Percentiles rank a stretch among this genome's conserved stretches.
These are phyloP conservation scores for Phocoena phocoena DNA, from an alignment of 2,113 vertebrate species.

Conservation along the genomic window DNA sequence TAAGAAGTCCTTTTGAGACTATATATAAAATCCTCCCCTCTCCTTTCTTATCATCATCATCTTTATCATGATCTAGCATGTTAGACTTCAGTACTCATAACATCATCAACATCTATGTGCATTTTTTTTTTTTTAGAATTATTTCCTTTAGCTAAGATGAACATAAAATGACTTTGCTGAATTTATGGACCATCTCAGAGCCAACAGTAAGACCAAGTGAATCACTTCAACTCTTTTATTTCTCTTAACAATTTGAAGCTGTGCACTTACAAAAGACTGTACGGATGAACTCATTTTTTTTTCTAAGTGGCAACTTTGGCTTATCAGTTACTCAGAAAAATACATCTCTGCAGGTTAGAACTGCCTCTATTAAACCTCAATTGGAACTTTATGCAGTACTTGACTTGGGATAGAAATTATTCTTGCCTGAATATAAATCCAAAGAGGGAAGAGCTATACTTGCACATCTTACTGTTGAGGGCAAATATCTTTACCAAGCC, in stretches of 20 bases:
- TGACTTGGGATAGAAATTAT: background rate
- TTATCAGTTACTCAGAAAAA: background rate
- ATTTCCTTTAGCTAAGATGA: background rate
- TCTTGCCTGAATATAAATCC: background rate
- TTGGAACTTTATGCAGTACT: background rate
- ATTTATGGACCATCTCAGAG: background rate
- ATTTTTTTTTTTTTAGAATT: background rate
- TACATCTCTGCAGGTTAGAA: background rate
- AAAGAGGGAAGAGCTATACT: background rate
- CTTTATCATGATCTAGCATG: background rate
- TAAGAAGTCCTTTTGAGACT: background rate
- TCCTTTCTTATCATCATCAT: background rate
- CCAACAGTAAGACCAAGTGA: background rate
- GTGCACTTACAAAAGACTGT: background rate
- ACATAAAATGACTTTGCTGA: background rate
- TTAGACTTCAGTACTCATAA: background rate
- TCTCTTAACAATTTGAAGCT: background rate
- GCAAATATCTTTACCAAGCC: background rate
- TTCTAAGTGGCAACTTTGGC: background rate
- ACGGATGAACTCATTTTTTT: background rate
- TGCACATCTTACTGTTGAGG: background rate
- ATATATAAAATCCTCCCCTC: background rate
- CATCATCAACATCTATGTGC: background rate
- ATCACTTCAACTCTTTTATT: background rate
- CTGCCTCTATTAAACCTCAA: background rate